Percentiles rank a stretch among this genome's conserved stretches.
phyloP scores from a whole-genome alignment of 2,888 invertebrate species.

The Mylabris sibirica region DNA sequence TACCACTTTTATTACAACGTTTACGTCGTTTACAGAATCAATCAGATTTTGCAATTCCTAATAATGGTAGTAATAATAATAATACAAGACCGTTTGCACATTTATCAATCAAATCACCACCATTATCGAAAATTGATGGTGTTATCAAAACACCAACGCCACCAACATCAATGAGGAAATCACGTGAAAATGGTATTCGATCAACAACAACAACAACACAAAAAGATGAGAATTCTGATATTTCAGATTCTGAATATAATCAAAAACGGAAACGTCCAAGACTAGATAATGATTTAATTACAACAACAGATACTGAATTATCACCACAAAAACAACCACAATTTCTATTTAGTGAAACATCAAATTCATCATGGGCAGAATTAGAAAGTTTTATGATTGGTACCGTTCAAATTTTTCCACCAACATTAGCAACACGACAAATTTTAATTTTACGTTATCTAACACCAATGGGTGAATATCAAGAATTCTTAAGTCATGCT shows the following conservation, averaged over 20 bases:
- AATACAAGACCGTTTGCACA: conserved; percentile 67
- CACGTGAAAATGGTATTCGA: conserved; percentile 16
- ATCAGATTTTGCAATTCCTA: conserved; percentile 48
- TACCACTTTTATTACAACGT: conserved; percentile 86
- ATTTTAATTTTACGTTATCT: conserved; percentile 92
- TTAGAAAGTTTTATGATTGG: conserved; percentile 90
- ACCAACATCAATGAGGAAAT: conserved; percentile 20
- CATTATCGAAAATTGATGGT: conserved; percentile 43
- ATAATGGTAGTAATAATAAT: conserved; percentile 39
- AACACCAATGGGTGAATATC: conserved; percentile 97
- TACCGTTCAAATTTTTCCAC: conserved; percentile 88
- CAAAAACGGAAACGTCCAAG: conserved; percentile 46
- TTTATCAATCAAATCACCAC: conserved; percentile 57
- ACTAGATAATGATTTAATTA: conserved; percentile 37
- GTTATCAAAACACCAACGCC: conserved; percentile 42
- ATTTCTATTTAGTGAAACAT: conserved; percentile 64
- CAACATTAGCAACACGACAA: conserved; percentile 87
- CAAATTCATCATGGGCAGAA: conserved; percentile 92
- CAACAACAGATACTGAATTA: conserved; percentile 18
- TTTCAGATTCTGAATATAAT: conserved; percentile 36
- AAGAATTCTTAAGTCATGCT: conserved; percentile 93
- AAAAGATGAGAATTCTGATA: conserved; percentile 25
- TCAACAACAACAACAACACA: conserved; percentile 37
- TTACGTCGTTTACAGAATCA: conserved; percentile 71
- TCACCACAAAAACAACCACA: conserved; percentile 34